Base-by-base conservation (phyloP, 2,797 vertebrate species). In the Hephaestus fuliginosus region DNA sequence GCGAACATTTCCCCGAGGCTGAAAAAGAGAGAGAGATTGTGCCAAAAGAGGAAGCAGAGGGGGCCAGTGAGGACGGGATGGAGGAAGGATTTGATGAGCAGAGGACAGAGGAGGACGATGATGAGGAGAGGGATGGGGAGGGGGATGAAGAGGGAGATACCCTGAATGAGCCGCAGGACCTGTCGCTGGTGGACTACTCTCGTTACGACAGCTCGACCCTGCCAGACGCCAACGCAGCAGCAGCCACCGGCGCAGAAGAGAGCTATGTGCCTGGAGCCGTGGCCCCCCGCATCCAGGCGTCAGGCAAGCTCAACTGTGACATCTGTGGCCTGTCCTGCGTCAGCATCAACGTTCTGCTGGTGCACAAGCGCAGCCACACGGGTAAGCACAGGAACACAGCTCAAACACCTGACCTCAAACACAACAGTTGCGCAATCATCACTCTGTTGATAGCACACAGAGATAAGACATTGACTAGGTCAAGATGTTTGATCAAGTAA, bases 301-400 rank as follows among this genome's bases (percentile, higher is more conserved):
- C 80, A 43, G 96, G 97, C 74, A 99, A 98, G 90, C 95, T 98
- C 88, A 98, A 80, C 78, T 99, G 98, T 57, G 97, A 99, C 90
- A 95, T 98, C 90, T 99, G 97, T 82, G 98, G 97, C 86, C 93
- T 98, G 92, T 96, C 96, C 93, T 98, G 98, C 93, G 96, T 98
- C 91, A 98, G 97, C 94, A 97, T 98, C 92, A 99, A 99, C 78
- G 97, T 99, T 69, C 93, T 99, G 93, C 96, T 98, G 93, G 98
- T 99, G 90, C 98, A 99, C 92, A 98, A 98, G 76, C 96, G 97
- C 91, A 98, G 97, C 93, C 97, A 98, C 93, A 98, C 97, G 55
- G 98, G 98, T 99, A 95, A 96, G 95, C 93, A 93, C 83, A 84
- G 84, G 70, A 86, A 86, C 88, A 77, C 58, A 85, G 44, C 41